Evolutionary conservation across 2,113 vertebrate species (phyloP), one percentile per base, ranked within the genome.

Genomic region (Ondatra zibethicus): DNA sequence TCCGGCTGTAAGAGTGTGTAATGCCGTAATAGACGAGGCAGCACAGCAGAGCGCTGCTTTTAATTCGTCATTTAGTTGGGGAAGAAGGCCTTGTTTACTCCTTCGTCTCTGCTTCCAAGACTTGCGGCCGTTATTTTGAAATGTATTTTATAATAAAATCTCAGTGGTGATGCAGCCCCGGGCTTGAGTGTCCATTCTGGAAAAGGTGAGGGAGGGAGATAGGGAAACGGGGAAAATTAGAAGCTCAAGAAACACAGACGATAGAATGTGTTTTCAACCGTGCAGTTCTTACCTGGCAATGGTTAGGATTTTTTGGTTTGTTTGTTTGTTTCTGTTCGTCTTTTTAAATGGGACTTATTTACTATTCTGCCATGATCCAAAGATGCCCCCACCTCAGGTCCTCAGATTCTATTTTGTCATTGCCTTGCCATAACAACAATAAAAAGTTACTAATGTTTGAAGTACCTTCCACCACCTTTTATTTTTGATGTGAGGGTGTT

Each of bases 121-220:
- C 97, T 98, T 98, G 98, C 95, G 96, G 96, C 97, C 96, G 89
- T 99, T 98, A 98, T 98, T 98, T 98, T 98, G 98, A 98, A 98
- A 98, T 98, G 97, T 97, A 98, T 98, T 98, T 99, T 98, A 98
- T 98, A 98, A 98, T 98, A 98, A 98, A 98, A 97, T 97, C 95
- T 98, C 89, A 27, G 95, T 97, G 94, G 96, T 98, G 98, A 85
- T 89, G 93, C 98, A 98, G 98, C 98, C 98, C 70, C 96, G 93
- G 98, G 98, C 98, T 97, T 98, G 85, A 96, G 97, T 94, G 98
- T 98, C 98, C 95, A 84, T 98, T 98, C 98, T 97, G 91, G 80
- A 88, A 58, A 94, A 88, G 92, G 72, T 94, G 73, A 78, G 50
- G 81, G 92, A 68, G 58, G 97, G 77, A 93, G 87, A 82, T 23